phyloP scores from a whole-genome alignment of 1,140 invertebrate species.

The Pantala flavescens region DNA sequence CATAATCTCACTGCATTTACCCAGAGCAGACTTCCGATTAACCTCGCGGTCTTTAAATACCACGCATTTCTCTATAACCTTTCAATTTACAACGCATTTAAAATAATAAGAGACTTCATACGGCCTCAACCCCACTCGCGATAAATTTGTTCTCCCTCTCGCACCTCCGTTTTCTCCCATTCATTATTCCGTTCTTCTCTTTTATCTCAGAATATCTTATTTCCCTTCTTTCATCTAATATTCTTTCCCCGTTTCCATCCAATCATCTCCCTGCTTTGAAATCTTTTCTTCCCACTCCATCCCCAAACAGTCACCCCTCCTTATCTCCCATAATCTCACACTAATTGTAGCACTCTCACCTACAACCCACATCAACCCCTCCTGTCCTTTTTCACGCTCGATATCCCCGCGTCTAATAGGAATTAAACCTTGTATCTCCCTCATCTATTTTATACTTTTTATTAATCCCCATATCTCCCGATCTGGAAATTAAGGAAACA shows the following conservation, averaged over 20 bases:
- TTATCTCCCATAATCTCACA: neutral
- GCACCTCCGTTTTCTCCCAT: neutral
- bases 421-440: neutral
- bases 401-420: constrained; percentile 4
- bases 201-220: neutral
- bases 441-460: too few relatives aligned
- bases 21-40: too few relatives aligned
- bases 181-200: neutral
- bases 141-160: neutral
- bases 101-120: too few relatives aligned
- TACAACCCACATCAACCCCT: neutral
- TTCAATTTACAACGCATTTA: too few relatives aligned
- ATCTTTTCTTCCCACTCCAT: neutral
- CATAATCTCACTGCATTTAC: too few relatives aligned
- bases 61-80: too few relatives aligned
- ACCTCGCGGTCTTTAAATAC: too few relatives aligned
- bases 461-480: too few relatives aligned
- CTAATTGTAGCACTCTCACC: neutral
- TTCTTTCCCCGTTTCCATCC: neutral
- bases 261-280: neutral
- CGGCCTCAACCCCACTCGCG: neutral
- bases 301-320: neutral
- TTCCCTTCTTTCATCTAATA: too few relatives aligned
- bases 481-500: too few relatives aligned
- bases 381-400: neutral